phyloP scores from a whole-genome alignment of 2,888 invertebrate species.

The Megalurothrips usitatus region DNA sequence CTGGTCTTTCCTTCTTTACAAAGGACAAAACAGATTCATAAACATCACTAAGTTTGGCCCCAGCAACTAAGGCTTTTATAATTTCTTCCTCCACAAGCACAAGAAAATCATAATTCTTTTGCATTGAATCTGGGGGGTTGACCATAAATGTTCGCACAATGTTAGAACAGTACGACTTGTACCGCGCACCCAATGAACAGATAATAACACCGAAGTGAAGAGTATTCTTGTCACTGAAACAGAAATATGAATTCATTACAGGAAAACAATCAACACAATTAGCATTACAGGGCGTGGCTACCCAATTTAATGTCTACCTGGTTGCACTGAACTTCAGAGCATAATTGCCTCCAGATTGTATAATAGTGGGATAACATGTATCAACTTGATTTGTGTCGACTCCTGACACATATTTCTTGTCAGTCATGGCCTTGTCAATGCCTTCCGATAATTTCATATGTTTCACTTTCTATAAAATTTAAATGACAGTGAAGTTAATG shows the following conservation, averaged over 20 bases:
- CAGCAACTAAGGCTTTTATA: slow-evolving; percentile 75
- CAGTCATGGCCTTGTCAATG: slow-evolving; percentile 90
- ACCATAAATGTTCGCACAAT: slow-evolving; percentile 94
- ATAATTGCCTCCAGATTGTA: slow-evolving; percentile 98
- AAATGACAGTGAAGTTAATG: neutral
- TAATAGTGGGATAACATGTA: slow-evolving; percentile 97
- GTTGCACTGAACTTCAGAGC: slow-evolving; percentile 92
- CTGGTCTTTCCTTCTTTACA: slow-evolving; percentile 82
- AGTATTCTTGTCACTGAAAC: slow-evolving; percentile 81
- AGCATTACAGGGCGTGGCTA: slow-evolving; percentile 12
- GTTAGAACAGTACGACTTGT: slow-evolving; percentile 97
- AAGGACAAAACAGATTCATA: slow-evolving; percentile 77
- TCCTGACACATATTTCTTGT: slow-evolving; percentile 91
- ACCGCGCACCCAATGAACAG: slow-evolving; percentile 89
- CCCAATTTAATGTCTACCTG: slow-evolving; percentile 45
- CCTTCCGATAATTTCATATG: slow-evolving; percentile 93
- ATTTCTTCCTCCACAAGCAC: slow-evolving; percentile 86
- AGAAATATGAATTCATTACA: slow-evolving; percentile 16
- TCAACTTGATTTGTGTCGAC: slow-evolving; percentile 87
- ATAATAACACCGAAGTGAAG: slow-evolving; percentile 95
- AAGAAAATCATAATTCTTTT: slow-evolving; percentile 87
- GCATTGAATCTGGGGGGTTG: slow-evolving; percentile 71
- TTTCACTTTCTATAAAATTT: slow-evolving; percentile 76
- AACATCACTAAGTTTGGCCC: slow-evolving; percentile 76
- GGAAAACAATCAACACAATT: slow-evolving; percentile 14